Percentiles rank a stretch among this genome's conserved stretches.
These are phyloP conservation scores for Thaleichthys pacificus DNA, from an alignment of 2,797 vertebrate genomes.

Conservation along the genomic window DNA sequence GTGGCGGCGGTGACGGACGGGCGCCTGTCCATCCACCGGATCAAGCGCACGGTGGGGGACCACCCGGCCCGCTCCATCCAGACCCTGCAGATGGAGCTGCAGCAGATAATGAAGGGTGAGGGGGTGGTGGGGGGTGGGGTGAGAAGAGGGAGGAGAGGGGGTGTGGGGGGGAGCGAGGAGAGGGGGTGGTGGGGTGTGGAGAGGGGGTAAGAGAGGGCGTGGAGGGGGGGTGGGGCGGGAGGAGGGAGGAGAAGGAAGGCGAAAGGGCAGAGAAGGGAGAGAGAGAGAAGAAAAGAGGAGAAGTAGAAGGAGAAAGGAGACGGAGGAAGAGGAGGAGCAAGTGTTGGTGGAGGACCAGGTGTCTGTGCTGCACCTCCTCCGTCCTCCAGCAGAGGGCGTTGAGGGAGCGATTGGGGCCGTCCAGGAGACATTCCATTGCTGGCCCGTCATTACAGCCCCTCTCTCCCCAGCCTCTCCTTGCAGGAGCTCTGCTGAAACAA, in stretches of 20 bases:
- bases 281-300: too few species aligned
- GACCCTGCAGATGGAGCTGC: constrained; percentile 97
- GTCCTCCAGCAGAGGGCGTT: constrained; percentile 71
- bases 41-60: constrained; percentile 89
- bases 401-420: constrained; percentile 38
- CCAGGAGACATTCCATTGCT: constrained; percentile 59
- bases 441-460: constrained; percentile 62
- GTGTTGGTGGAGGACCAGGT: background rate
- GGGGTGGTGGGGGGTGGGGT: background rate
- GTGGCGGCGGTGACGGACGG: constrained; percentile 93
- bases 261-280: too few species aligned
- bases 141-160: background rate
- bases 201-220: background rate
- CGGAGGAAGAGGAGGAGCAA: too few species aligned
- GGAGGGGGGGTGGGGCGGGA: background rate
- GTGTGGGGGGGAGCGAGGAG: background rate
- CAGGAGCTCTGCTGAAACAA: constrained; percentile 66
- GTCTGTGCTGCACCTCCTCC: background rate
- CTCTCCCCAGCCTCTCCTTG: constrained; percentile 20
- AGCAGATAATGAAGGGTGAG: constrained; percentile 98
- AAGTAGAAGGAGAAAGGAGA: background rate
- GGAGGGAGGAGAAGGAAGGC: too few species aligned
- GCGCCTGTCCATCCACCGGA: constrained; percentile 94
- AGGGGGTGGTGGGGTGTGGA: constrained; percentile 66
- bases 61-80: constrained; percentile 92